phyloP scores from a whole-genome alignment of 1,140 invertebrate species.

The Fopius arisanus region DNA sequence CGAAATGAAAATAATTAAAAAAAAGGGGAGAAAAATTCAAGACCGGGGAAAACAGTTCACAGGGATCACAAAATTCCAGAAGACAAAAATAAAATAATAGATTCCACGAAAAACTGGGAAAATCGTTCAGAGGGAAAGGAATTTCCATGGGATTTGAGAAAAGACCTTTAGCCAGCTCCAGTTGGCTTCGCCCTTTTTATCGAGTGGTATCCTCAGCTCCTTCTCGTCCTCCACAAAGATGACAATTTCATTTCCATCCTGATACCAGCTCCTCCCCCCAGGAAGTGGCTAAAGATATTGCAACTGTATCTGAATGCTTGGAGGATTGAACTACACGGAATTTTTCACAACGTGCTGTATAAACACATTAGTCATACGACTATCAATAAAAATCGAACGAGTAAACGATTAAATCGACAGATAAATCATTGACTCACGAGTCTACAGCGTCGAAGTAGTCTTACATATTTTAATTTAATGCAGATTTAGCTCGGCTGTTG shows the following conservation, averaged over 20 bases:
- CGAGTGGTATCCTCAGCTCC: slow-evolving; percentile 68
- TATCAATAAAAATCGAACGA: not conserved
- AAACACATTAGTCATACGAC: not conserved
- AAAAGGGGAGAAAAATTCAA: not conserved
- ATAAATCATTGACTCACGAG: slow-evolving; percentile 5
- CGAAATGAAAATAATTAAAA: not conserved
- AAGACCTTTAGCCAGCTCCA: slow-evolving; percentile 75
- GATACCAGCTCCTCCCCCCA: slow-evolving; percentile 55
- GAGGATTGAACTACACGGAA: not conserved
- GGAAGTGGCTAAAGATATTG: slow-evolving; percentile 44
- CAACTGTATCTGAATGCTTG: not conserved
- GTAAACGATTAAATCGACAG: not conserved
- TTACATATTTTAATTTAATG: not conserved
- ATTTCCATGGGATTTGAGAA: slow-evolving; percentile 23
- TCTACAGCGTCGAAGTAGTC: not conserved
- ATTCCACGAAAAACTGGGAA: not conserved
- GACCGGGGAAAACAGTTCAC: slow-evolving; percentile 9
- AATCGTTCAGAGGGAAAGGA: not conserved
- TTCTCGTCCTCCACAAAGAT: slow-evolving; percentile 69
- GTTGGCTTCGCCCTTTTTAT: slow-evolving; percentile 68
- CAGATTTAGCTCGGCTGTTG: not conserved
- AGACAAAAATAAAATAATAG: not conserved
- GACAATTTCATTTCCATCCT: slow-evolving; percentile 61
- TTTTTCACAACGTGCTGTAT: not conserved
- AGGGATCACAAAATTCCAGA: no score